Evolutionary conservation across 2,797 vertebrate genomes (phyloP), one percentile per base, ranked within the genome.

Genomic region (Acanthopagrus latus): DNA sequence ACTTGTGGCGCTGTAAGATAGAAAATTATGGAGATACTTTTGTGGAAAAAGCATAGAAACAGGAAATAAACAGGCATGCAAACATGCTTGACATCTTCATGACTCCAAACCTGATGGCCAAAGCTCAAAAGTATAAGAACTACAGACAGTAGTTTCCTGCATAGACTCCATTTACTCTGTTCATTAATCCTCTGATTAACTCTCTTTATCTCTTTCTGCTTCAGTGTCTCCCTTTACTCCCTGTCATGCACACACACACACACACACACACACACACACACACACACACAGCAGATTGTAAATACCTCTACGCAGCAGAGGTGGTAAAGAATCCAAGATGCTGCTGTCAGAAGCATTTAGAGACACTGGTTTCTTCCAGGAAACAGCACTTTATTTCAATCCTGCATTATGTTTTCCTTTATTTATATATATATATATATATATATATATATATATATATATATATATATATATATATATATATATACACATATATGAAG

Each of bases 281-380:
- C 44, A 68, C 21, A 75, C 10, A 52, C 2, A 58, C 2, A 25
- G 41, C 43, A 6, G 13, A 52, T 47, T 64, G 65, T 82, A 83
- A 86, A 80, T 75, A 77, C 71, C 65, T 79, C 54, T 38, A 58
- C 69, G 51, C 27, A 72, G 73, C 85, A 71, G 82, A 76, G 78
- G 69, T 76, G 60, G 57, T 78, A 84, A 85, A 62, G 69, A 70
- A 69, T 74, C 68, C 21, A 59, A 76, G n/a, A 41, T 7, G 62
- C 58, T 84, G 73, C 87, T 85, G 88, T 91, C 91, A 85, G 65
- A 89, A 80, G 58, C 67, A 66, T 88, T 91, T 83, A 91, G 44
- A 58, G 77, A 78, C 43, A 46, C 16, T 25, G 38, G 27, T 60
- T 75, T 74, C 41, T 20, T 59, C 29, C 47, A 78, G 21, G 21